Percentiles rank a stretch among this genome's conserved stretches.
Evolutionary conservation across 2,888 invertebrate genomes (phyloP).

Genomic region (Drosophila crucigera): DNA sequence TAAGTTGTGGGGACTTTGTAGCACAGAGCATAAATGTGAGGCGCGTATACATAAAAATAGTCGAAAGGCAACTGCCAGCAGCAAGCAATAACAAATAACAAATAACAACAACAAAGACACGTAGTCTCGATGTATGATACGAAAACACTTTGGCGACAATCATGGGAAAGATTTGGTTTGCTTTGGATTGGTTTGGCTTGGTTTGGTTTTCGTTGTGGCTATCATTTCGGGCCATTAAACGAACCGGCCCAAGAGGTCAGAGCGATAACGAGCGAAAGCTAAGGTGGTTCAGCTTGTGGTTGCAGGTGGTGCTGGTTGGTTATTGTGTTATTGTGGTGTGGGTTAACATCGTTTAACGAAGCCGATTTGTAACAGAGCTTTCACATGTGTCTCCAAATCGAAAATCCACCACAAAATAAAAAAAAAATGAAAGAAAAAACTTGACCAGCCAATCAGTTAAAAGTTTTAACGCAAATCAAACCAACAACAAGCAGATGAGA

Average conservation of each 20-base stretch:
- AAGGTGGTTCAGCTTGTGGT: constrained; percentile 56
- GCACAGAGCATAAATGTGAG: constrained; percentile 63
- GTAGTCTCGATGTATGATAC: constrained; percentile 76
- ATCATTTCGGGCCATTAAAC: constrained; percentile 67
- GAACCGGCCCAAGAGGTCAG: constrained; percentile 72
- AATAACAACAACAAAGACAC: constrained; percentile 51
- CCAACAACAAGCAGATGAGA: constrained; percentile 28
- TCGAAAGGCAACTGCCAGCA: constrained; percentile 50
- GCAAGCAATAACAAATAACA: constrained; percentile 45
- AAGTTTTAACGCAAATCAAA: constrained; percentile 56
- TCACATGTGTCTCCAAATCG: constrained; percentile 69
- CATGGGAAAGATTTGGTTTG: constrained; percentile 73
- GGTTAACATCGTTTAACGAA: constrained; percentile 69
- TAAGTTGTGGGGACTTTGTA: constrained; percentile 59
- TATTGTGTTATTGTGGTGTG: constrained; percentile 39
- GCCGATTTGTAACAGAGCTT: constrained; percentile 79
- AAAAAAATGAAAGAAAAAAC: constrained; percentile 22
- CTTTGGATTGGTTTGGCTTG: constrained; percentile 43
- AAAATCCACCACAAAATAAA: constrained; percentile 36
- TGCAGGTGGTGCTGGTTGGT: constrained; percentile 19
- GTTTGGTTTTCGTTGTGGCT: constrained; percentile 50
- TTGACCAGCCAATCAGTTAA: constrained; percentile 64
- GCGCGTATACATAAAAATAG: constrained; percentile 64
- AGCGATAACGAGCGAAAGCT: constrained; percentile 80
- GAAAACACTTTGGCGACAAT: constrained; percentile 82